Percentiles rank a stretch among this genome's conserved stretches.
Evolutionary conservation across 2,113 vertebrate species (phyloP).

Genomic region (Nestor notabilis): DNA sequence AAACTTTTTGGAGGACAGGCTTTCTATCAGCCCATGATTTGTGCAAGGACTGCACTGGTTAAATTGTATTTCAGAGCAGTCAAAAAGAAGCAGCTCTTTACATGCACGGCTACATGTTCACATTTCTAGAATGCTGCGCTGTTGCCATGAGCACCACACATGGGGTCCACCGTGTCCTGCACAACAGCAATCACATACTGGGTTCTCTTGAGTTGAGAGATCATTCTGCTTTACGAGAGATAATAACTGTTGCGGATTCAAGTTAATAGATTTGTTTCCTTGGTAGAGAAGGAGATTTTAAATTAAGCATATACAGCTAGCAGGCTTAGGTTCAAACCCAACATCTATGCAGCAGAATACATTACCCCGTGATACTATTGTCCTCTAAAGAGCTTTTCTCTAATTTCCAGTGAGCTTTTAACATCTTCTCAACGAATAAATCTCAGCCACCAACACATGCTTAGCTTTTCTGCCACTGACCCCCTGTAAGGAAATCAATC

Average conservation of each 20-base stretch:
- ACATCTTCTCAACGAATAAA: not conserved
- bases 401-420: not conserved
- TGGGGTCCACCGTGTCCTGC: not conserved
- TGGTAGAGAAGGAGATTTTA: not conserved
- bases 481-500: not conserved
- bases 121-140: not conserved
- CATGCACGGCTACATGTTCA: not conserved
- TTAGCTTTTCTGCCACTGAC: not conserved
- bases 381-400: not conserved
- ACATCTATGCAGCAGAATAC: not conserved
- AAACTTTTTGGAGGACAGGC: not conserved
- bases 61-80: not conserved
- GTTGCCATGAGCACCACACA: not conserved
- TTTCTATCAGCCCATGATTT: not conserved
- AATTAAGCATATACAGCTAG: not conserved
- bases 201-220: not conserved
- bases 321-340: not conserved
- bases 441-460: not conserved
- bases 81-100: not conserved
- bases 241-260: not conserved
- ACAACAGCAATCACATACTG: not conserved
- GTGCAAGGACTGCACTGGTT: not conserved
- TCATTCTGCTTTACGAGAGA: not conserved
- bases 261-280: not conserved
- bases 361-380: not conserved